Conservation (phyloP, 1,140 invertebrate species). For the Drosophila elegans region DNA sequence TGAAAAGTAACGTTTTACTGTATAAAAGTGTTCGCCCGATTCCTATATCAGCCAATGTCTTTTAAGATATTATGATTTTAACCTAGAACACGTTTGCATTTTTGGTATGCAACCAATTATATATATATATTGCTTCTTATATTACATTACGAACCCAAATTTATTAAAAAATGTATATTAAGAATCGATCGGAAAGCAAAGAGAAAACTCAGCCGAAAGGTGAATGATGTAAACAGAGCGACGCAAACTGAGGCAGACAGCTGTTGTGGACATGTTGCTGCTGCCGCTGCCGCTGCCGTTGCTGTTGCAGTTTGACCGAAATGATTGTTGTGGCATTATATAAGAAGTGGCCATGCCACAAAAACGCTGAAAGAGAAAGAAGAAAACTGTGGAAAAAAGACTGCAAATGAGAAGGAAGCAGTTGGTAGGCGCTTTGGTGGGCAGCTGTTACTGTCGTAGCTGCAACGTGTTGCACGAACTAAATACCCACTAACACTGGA, state of each 20-base stretch:
- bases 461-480: slow-evolving; percentile 70
- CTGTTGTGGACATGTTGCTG: slow-evolving; percentile 40
- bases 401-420: slow-evolving; percentile 69
- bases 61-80: no score
- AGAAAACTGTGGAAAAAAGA: slow-evolving; percentile 37
- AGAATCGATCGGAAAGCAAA: background rate
- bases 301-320: slow-evolving; percentile 75
- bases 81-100: no score
- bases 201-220: background rate
- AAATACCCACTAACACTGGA: slow-evolving; percentile 73
- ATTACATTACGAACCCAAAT: no score
- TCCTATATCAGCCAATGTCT: no score
- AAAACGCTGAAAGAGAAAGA: slow-evolving; percentile 63
- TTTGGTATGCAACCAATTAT: no score
- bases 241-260: slow-evolving; percentile 42
- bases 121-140: no score
- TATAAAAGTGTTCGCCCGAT: no score
- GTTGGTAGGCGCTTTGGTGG: slow-evolving; percentile 14
- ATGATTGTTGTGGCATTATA: slow-evolving; percentile 79
- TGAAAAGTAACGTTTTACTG: no score
- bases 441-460: slow-evolving; percentile 1
- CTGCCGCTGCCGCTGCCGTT: slow-evolving; percentile 17
- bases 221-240: slow-evolving; percentile 62
- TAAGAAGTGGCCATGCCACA: slow-evolving; percentile 82
- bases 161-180: background rate